These are phyloP conservation scores for Jordanella pulchra DNA, from an alignment of 2,797 vertebrate species.

Conservation along the genomic window DNA sequence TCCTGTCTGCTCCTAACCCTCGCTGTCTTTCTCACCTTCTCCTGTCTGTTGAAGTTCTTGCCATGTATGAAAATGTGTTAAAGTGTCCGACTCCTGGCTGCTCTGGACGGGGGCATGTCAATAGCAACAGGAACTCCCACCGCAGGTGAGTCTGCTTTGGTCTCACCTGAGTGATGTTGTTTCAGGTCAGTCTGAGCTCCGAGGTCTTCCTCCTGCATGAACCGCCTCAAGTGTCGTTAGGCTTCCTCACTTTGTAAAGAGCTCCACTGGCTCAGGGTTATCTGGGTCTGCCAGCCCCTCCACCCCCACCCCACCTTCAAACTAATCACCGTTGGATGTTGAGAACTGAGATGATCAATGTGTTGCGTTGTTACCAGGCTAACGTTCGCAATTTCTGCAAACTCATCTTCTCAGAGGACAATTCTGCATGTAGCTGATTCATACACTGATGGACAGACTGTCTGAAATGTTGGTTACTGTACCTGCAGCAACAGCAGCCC, in stretches of 20 bases:
- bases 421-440: too few relatives aligned
- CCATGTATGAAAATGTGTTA: constrained; percentile 99
- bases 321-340: neutral
- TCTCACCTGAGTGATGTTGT: constrained; percentile 5
- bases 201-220: neutral
- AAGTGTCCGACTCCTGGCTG: constrained; percentile 99
- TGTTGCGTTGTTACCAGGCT: too few relatives aligned
- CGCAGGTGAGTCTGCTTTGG: constrained; percentile 89
- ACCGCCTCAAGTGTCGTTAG: neutral
- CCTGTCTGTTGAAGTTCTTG: constrained; percentile 96
- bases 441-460: too few relatives aligned
- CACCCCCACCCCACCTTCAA: neutral
- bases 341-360: too few relatives aligned
- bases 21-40: constrained; percentile 86
- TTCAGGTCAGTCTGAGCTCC: neutral
- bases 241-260: too few relatives aligned
- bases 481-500: neutral
- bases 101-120: constrained; percentile 98
- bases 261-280: neutral
- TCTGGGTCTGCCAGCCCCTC: neutral
- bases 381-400: too few relatives aligned
- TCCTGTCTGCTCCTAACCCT: constrained; percentile 78
- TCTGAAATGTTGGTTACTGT: too few relatives aligned
- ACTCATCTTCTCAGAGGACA: too few relatives aligned
- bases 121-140: constrained; percentile 99